Base-by-base conservation (phyloP, 2,113 vertebrate species). In the Larimichthys polyactis region DNA sequence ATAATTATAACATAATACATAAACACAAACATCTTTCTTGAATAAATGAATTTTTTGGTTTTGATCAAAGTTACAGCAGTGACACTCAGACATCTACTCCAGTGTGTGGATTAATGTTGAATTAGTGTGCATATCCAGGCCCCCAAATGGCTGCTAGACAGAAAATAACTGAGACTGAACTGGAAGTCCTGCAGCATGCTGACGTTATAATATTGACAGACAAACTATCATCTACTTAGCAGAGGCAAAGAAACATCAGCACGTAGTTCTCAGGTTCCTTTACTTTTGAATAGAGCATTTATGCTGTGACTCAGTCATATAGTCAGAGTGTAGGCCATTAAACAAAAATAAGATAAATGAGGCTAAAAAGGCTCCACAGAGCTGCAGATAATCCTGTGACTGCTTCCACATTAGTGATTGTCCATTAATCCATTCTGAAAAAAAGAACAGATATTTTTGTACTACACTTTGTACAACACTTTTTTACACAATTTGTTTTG, bases 1-100 rank as follows among this genome's bases (percentile, higher is more conserved):
- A 17, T 29, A 24, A 22, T 58, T 17, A 3, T 4, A 9, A 52
- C 8, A 62, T 32, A 58, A 71, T 24, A 59, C 5, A 59, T 59
- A 7, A 52, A 51, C 9, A 51, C 1, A 16, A 51, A 49, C 3
- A 43, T 51, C 22, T 14, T 65, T 43, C 16, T 51, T 64, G 7
- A 62, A 65, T 78, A 52, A 44, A 66, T 59, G 49, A 66, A 76
- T 11, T 27, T 66, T 2, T 27, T 16, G 5, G 7, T 11, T 75
- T 49, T 16, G n/a, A 46, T 46, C 4, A 15, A 10, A 80, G 70
- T 81, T 44, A 68, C 63, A 68, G 20, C 52, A 73, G 62, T 59
- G 10, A 79, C 22, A 32, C 32, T 32, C 32, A 32, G 15, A 48
- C 69, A 24, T 27, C 20, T 40, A 19, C 24, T 20, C 22, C 17